Base-by-base conservation (phyloP, 2,113 vertebrate genomes). In the Rhinogobius similis region DNA sequence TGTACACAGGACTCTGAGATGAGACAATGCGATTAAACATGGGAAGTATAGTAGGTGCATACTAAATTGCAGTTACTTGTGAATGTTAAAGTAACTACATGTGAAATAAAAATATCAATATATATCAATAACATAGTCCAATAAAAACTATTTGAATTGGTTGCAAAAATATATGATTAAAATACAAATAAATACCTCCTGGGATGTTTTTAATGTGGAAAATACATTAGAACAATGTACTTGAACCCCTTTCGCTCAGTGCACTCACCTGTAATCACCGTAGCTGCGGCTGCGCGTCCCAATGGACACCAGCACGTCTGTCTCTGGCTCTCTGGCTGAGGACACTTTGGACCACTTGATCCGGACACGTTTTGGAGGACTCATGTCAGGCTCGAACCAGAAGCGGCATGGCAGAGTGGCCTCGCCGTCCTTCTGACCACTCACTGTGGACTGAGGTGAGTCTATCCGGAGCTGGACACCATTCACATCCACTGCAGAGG, bases 291-390 rank as follows among this genome's bases (percentile, higher is more conserved):
- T 83, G 8, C 73, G 91, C 24, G 70, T 82, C 62, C 95, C 94
- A 0, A 93, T 82, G 12, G 93, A 91, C 76, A 94, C 95, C 76
- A 96, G 72, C 75, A 97, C 94, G 0, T 96, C 95, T 11, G 72
- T 81, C 69, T 95, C 94, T 0, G 83, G 91, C 59, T 89, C 90
- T 48, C 93, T 93, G 4, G 90, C 82, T 0, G 92, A 86, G 0
- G 93, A 88, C 36, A 94, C 74, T 84, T 95, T 95, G 80, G 94
- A 94, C 96, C 96, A 97, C 61, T 96, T 97, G 78, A 96, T 85
- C 10, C 94, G 87, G 48, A 93, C 92, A 5, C 84, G 90, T 59
- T 74, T 88, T 0, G 86, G 88, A 8, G 76, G 59, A 16, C 39
- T 88, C 76, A 68, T 11, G 20, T 89, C 76, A 0, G 95, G 94